Evolutionary conservation across 2,113 vertebrate species (phyloP).

Genomic region (Bolborhynchus lineola): DNA sequence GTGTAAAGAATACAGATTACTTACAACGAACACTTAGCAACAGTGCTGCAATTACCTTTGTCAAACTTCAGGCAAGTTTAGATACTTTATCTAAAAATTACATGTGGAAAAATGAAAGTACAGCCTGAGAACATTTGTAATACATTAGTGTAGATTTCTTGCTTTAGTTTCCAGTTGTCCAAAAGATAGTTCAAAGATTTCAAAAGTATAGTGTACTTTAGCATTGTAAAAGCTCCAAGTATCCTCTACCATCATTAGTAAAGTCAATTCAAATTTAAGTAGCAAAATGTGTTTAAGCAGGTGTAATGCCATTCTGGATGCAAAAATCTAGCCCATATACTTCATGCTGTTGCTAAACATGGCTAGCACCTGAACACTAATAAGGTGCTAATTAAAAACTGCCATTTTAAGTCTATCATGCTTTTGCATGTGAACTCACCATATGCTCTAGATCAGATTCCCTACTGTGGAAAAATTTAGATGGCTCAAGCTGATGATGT

Average conservation of each 20-base stretch:
- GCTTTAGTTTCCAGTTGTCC: not conserved
- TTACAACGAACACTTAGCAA: not conserved
- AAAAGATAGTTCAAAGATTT: not conserved
- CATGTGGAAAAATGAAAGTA: not conserved
- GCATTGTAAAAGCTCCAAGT: not conserved
- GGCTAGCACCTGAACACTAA: conserved; percentile 52
- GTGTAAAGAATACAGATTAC: conserved; percentile 4
- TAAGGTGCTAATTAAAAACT: conserved; percentile 58
- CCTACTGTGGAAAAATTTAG: conserved; percentile 15
- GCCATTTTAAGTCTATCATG: conserved; percentile 31
- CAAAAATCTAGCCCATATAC: not conserved
- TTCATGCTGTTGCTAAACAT: conserved; percentile 14
- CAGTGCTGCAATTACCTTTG: conserved; percentile 9
- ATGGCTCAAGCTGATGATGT: not conserved
- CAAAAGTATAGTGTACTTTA: not conserved
- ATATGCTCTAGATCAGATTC: conserved; percentile 39
- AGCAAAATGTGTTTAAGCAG: not conserved
- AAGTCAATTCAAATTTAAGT: not conserved
- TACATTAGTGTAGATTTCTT: not conserved
- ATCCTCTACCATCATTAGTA: not conserved
- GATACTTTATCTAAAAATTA: conserved; percentile 19
- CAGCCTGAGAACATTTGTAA: not conserved
- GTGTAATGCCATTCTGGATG: not conserved
- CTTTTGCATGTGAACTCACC: conserved; percentile 30
- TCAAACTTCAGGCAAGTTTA: conserved; percentile 29